Evolutionary conservation across 1,140 invertebrate genomes (phyloP).

Genomic region (Homalodisca vitripennis): DNA sequence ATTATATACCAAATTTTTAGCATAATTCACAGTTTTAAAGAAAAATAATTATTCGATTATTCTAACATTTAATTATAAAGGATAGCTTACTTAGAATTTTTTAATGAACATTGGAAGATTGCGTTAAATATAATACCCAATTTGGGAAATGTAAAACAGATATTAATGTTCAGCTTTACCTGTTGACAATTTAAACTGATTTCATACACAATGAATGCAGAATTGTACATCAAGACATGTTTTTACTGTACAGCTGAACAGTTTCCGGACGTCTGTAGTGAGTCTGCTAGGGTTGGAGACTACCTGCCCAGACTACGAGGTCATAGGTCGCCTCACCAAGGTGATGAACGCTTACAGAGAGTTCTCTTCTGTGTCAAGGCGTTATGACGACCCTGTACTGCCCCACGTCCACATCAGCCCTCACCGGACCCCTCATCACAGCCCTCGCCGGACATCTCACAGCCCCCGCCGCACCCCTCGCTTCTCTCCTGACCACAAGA

Average conservation of each 20-base stretch:
- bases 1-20: too few relatives aligned
- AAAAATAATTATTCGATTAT: too few relatives aligned
- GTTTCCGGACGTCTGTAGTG: slow-evolving; percentile 66
- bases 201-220: too few relatives aligned
- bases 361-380: slow-evolving; percentile 68
- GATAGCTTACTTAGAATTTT: too few relatives aligned
- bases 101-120: too few relatives aligned
- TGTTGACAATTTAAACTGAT: too few relatives aligned
- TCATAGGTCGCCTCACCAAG: slow-evolving; percentile 72
- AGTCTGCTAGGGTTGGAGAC: slow-evolving; percentile 65
- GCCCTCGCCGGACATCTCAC: slow-evolving; percentile 6
- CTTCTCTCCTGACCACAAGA: slow-evolving; percentile 27
- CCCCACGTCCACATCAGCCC: slow-evolving; percentile 29
- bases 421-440: background rate
- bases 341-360: slow-evolving; percentile 73
- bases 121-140: too few relatives aligned
- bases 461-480: background rate
- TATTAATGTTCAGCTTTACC: too few relatives aligned
- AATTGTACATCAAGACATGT: too few relatives aligned
- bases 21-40: too few relatives aligned
- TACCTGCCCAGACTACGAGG: slow-evolving; percentile 71
- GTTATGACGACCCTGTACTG: slow-evolving; percentile 49
- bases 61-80: too few relatives aligned
- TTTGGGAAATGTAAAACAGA: too few relatives aligned
- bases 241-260: slow-evolving; percentile 60